These are phyloP conservation scores for Dermochelys coriacea DNA, from an alignment of 2,797 vertebrate species.

Conservation along the genomic window DNA sequence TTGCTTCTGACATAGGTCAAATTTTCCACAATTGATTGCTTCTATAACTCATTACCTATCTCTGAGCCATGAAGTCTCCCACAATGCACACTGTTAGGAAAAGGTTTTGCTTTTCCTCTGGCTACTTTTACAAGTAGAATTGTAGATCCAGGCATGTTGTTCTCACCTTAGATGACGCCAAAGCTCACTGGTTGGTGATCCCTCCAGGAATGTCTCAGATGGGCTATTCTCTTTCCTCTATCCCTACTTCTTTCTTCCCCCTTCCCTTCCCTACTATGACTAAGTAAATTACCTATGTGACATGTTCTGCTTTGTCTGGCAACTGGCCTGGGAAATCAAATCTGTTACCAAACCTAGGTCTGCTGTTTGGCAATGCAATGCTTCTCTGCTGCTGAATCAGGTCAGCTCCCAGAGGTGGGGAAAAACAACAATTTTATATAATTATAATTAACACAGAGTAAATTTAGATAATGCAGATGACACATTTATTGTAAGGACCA, in stretches of 20 bases:
- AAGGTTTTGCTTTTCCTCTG: conserved; percentile 34
- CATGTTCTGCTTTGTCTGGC: conserved; percentile 72
- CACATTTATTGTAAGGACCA: conserved; percentile 59
- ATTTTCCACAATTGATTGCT: neutral
- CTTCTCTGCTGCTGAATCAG: conserved; percentile 71
- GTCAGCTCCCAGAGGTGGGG: conserved; percentile 64
- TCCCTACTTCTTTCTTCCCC: conserved; percentile 48
- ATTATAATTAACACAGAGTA: conserved; percentile 71
- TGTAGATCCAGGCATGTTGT: neutral
- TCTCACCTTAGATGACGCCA: conserved; percentile 9
- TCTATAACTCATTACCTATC: neutral
- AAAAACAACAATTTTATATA: conserved; percentile 47
- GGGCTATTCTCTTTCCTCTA: conserved; percentile 41
- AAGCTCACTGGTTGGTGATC: conserved; percentile 41
- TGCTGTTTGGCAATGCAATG: conserved; percentile 67
- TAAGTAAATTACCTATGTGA: conserved; percentile 78
- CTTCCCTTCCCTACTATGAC: conserved; percentile 67
- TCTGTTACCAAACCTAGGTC: conserved; percentile 60
- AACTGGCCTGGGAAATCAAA: conserved; percentile 73
- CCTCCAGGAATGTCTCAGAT: conserved; percentile 40
- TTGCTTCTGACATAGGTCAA: neutral
- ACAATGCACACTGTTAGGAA: neutral
- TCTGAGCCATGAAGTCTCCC: neutral
- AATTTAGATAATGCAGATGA: conserved; percentile 70
- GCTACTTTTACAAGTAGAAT: conserved; percentile 37